A percentile compares a stretch with the other conserved stretches of the same genome.
phyloP scores from a whole-genome alignment of 2,113 vertebrate genomes.

The Pleuronectes platessa region DNA sequence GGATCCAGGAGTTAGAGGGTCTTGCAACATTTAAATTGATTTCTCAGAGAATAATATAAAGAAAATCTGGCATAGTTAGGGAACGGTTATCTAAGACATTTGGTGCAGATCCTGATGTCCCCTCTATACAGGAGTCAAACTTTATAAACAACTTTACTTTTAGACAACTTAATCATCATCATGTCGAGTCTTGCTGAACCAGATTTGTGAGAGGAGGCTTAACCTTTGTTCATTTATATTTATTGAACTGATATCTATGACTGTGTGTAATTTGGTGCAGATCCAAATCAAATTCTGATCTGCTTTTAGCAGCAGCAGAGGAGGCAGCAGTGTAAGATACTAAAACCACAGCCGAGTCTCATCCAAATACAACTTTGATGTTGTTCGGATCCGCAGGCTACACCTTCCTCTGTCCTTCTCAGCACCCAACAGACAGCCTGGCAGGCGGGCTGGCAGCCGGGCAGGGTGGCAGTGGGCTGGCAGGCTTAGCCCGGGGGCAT shows the following conservation, averaged over 20 bases:
- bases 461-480: slow-evolving; percentile 70
- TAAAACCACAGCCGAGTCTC: slow-evolving; percentile 39
- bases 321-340: background rate
- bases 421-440: slow-evolving; percentile 71
- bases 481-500: slow-evolving; percentile 69
- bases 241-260: background rate
- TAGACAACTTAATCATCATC: background rate
- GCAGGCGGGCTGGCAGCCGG: slow-evolving; percentile 65
- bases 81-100: too few species aligned
- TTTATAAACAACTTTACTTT: background rate
- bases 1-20: background rate
- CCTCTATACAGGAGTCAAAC: background rate
- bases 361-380: slow-evolving; percentile 60
- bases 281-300: background rate
- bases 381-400: slow-evolving; percentile 51
- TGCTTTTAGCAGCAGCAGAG: background rate
- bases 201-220: background rate
- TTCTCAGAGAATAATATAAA: too few species aligned
- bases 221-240: background rate
- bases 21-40: too few species aligned
- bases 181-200: background rate
- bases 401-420: slow-evolving; percentile 68
- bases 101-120: background rate
- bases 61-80: too few species aligned
- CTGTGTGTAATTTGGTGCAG: background rate